A percentile compares a stretch with the other conserved stretches of the same genome.
Conservation (phyloP, 2,888 invertebrate species). For the Quadroppia sp. region DNA sequence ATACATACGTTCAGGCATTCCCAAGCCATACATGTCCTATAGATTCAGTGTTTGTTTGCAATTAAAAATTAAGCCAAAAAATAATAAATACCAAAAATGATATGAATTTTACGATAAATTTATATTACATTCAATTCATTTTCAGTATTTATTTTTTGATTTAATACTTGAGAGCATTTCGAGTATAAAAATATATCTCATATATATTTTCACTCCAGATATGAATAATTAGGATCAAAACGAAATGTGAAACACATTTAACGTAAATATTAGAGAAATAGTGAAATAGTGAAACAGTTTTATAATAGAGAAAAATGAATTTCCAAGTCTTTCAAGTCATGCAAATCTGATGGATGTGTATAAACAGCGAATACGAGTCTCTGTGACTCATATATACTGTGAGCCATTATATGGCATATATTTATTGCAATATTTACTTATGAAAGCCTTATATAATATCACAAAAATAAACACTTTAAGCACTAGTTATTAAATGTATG, state of each 20-base stretch:
- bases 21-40: slow-evolving; percentile 16
- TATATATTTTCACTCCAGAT: slow-evolving; percentile 23
- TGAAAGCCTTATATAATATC: slow-evolving; percentile 1
- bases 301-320: slow-evolving; percentile 22
- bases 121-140: too few species aligned
- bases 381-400: not conserved
- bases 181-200: too few species aligned
- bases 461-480: slow-evolving; percentile 34
- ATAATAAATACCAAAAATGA: too few species aligned
- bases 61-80: too few species aligned
- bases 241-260: slow-evolving; percentile 28
- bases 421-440: not conserved
- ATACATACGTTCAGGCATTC: slow-evolving; percentile 6
- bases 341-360: slow-evolving; percentile 9
- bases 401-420: not conserved
- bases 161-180: too few species aligned
- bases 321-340: slow-evolving; percentile 1
- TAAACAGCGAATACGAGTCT: not conserved
- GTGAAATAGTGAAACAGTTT: not conserved
- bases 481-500: slow-evolving; percentile 3
- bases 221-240: slow-evolving; percentile 27
- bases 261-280: slow-evolving; percentile 15
- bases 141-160: too few species aligned
- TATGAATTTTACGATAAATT: too few species aligned
- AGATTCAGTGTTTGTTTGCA: too few species aligned